These are phyloP conservation scores for Puffinus mauretanicus DNA, from an alignment of 2,113 vertebrate species.

Conservation along the genomic window DNA sequence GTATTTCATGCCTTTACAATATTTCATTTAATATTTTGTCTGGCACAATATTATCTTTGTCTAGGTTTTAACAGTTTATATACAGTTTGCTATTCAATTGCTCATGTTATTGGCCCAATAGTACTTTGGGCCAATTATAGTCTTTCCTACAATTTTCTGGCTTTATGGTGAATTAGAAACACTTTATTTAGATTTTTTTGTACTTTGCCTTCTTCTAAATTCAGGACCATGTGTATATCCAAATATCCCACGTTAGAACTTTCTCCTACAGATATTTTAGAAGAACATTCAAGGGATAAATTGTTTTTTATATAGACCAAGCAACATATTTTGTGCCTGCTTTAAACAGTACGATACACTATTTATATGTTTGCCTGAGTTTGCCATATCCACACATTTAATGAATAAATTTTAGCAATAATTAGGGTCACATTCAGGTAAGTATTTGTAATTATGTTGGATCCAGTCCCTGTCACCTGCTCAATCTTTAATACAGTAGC, in stretches of 20 bases:
- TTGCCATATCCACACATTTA: background rate
- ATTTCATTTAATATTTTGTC: background rate
- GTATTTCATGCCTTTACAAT: background rate
- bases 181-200: background rate
- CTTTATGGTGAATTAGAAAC: background rate
- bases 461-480: background rate
- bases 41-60: background rate
- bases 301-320: background rate
- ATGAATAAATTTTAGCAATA: background rate
- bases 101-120: background rate
- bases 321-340: background rate
- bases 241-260: background rate
- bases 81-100: background rate
- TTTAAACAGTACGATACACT: background rate
- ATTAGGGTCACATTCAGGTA: background rate
- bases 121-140: background rate
- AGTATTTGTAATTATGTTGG: background rate
- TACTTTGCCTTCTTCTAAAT: background rate
- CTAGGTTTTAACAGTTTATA: background rate
- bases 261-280: background rate
- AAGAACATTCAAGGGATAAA: background rate
- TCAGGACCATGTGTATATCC: background rate
- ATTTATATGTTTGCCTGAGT: background rate
- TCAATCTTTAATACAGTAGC: background rate
- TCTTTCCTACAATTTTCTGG: background rate